A percentile compares a stretch with the other conserved stretches of the same genome.
These are phyloP conservation scores for Nestor notabilis DNA, from an alignment of 2,113 vertebrate species.

Conservation along the genomic window DNA sequence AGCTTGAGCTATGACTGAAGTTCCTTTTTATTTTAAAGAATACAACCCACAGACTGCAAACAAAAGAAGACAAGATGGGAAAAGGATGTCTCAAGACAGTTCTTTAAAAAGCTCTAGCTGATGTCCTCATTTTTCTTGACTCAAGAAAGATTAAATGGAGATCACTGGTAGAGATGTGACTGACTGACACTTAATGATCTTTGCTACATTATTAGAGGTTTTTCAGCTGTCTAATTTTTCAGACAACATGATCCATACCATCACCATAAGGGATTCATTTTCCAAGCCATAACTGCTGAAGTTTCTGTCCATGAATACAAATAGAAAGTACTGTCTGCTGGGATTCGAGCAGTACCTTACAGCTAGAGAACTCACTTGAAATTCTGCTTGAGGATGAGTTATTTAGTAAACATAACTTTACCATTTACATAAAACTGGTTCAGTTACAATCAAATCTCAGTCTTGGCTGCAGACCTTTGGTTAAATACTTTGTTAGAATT, in stretches of 20 bases:
- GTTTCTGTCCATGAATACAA: background rate
- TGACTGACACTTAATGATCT: background rate
- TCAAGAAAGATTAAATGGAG: background rate
- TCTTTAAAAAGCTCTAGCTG: background rate
- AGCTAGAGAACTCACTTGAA: background rate
- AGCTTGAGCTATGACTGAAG: background rate
- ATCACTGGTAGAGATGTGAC: background rate
- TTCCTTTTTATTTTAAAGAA: background rate
- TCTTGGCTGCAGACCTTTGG: background rate
- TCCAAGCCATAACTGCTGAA: background rate
- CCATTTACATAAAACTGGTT: conserved; percentile 14
- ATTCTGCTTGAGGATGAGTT: background rate
- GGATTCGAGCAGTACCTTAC: background rate
- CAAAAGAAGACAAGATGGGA: background rate
- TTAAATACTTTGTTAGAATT: background rate
- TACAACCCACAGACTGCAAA: background rate
- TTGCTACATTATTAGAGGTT: background rate
- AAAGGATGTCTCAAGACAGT: background rate
- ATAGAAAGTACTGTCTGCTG: background rate
- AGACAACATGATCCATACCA: background rate
- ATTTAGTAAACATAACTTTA: conserved; percentile 2
- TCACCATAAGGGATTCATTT: background rate
- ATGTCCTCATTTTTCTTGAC: background rate
- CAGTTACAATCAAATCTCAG: background rate
- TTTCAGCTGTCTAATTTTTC: background rate